phyloP scores from a whole-genome alignment of 2,113 vertebrate genomes.

The Oryzias curvinotus region DNA sequence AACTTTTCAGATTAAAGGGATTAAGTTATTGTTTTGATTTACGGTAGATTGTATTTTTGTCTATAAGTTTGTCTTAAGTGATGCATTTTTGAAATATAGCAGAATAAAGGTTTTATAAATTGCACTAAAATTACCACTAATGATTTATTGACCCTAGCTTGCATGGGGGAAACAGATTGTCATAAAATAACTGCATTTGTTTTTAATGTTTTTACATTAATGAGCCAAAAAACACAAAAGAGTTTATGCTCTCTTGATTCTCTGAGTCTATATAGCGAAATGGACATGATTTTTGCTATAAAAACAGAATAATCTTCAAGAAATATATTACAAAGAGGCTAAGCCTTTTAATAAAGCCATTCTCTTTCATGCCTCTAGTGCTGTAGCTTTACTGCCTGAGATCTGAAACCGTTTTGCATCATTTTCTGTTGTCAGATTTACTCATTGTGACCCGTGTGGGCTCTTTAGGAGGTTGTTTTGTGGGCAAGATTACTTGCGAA shows the following conservation, averaged over 20 bases:
- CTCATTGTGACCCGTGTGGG: slow-evolving; percentile 34
- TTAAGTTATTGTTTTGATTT: too few species aligned
- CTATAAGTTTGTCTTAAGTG: too few species aligned
- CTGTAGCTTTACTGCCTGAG: slow-evolving; percentile 22
- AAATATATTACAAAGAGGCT: slow-evolving; percentile 42
- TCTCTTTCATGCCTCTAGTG: slow-evolving; percentile 18
- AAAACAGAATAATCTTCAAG: slow-evolving; percentile 42
- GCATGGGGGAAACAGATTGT: background rate
- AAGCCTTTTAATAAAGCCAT: slow-evolving; percentile 53
- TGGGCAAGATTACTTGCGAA: slow-evolving; percentile 16
- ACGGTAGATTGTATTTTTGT: too few species aligned
- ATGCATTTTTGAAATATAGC: too few species aligned
- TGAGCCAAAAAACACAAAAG: slow-evolving; percentile 18
- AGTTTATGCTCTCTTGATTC: slow-evolving; percentile 14
- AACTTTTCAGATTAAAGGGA: too few species aligned
- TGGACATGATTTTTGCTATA: slow-evolving; percentile 22
- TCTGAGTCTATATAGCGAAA: slow-evolving; percentile 3
- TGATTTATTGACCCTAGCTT: background rate
- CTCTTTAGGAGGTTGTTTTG: slow-evolving; percentile 41
- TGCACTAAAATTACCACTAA: too few species aligned
- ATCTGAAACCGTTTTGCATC: slow-evolving; percentile 17
- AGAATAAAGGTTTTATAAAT: too few species aligned
- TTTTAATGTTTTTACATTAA: background rate
- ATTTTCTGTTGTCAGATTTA: slow-evolving; percentile 14
- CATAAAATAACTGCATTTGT: background rate